A percentile compares a stretch with the other conserved stretches of the same genome.
Conservation (phyloP, 2,113 vertebrate genomes). For the Nothoprocta perdicaria region DNA sequence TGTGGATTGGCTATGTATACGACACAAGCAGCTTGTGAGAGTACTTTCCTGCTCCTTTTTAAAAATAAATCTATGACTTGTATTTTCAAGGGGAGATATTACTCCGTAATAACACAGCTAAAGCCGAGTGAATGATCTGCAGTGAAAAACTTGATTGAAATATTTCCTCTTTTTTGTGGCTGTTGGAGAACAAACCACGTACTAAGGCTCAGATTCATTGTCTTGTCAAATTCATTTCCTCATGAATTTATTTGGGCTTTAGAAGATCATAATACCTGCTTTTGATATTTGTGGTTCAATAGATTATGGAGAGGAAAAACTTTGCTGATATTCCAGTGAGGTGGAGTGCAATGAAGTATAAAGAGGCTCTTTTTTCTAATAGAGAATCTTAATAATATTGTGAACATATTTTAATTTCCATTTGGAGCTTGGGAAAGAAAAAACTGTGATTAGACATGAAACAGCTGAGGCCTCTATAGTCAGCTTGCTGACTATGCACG, state of each 20-base stretch:
- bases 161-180: not conserved
- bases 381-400: not conserved
- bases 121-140: not conserved
- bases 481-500: not conserved
- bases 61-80: not conserved
- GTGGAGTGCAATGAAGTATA: not conserved
- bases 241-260: not conserved
- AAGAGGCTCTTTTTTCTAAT: not conserved
- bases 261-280: not conserved
- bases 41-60: not conserved
- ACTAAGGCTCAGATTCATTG: not conserved
- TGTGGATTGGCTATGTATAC: not conserved
- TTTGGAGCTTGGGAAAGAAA: not conserved
- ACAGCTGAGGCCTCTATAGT: not conserved
- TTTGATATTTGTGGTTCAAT: not conserved
- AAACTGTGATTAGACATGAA: not conserved
- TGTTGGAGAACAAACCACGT: not conserved
- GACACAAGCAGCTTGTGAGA: not conserved
- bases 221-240: not conserved
- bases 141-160: not conserved
- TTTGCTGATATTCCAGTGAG: not conserved
- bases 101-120: not conserved
- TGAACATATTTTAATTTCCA: slow-evolving; percentile 23
- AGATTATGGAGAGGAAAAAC: not conserved
- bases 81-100: not conserved